A percentile compares a stretch with the other conserved stretches of the same genome.
Conservation (phyloP, 1,140 invertebrate species). For the Drosophila pandora region DNA sequence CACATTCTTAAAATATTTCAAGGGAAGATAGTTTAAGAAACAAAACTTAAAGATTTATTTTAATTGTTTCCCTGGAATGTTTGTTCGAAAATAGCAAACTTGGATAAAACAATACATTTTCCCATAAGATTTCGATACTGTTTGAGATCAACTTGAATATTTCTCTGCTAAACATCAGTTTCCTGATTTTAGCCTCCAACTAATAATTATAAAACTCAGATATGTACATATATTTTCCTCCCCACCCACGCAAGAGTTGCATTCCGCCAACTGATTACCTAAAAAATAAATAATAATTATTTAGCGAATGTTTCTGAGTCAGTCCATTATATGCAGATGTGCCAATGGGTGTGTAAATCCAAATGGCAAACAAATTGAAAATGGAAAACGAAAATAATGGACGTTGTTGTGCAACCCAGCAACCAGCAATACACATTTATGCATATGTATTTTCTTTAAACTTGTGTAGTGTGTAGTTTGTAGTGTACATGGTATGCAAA, state of each 20-base stretch:
- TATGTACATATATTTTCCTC: background rate
- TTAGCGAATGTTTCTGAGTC: constrained; percentile 1
- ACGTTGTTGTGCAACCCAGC: constrained; percentile 22
- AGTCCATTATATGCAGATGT: constrained; percentile 41
- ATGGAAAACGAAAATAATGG: constrained; percentile 29
- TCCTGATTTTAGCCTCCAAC: too few relatives aligned
- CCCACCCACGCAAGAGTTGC: background rate
- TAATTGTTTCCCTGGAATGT: too few relatives aligned
- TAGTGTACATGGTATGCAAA: constrained; percentile 29
- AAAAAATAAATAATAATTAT: constrained; percentile 11
- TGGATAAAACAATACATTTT: too few relatives aligned
- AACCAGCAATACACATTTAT: background rate
- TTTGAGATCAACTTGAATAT: too few relatives aligned
- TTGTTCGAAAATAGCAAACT: too few relatives aligned
- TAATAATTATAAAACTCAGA: too few relatives aligned
- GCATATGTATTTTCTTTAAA: constrained; percentile 13
- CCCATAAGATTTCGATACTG: too few relatives aligned
- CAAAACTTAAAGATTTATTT: too few relatives aligned
- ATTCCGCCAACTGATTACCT: background rate
- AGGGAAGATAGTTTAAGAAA: background rate
- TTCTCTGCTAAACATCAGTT: too few relatives aligned
- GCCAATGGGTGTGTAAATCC: constrained; percentile 37
- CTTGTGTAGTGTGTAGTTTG: background rate
- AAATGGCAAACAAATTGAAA: constrained; percentile 44
- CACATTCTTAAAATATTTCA: constrained; percentile 7